Conservation (phyloP, 2,113 vertebrate species). For the Fulica atra region DNA sequence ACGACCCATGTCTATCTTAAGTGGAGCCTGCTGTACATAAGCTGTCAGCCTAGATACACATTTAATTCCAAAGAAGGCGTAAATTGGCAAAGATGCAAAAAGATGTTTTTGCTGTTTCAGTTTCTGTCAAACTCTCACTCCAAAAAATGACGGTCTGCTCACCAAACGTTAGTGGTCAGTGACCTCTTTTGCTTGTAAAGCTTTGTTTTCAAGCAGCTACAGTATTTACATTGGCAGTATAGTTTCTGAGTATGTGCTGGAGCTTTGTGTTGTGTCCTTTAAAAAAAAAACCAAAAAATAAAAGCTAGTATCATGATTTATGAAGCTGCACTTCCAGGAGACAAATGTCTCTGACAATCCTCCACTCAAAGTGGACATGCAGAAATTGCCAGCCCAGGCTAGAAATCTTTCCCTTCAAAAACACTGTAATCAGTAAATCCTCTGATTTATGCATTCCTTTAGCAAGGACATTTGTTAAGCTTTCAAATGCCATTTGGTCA, state of each 20-base stretch:
- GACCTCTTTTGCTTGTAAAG: slow-evolving; percentile 44
- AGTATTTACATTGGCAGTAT: slow-evolving; percentile 38
- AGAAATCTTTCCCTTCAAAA: not conserved
- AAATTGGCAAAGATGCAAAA: slow-evolving; percentile 59
- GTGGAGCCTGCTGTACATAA: slow-evolving; percentile 58
- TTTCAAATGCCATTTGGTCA: not conserved
- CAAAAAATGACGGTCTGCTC: not conserved
- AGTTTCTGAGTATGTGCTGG: slow-evolving; percentile 5
- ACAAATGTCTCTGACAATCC: not conserved
- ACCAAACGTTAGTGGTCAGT: slow-evolving; percentile 33
- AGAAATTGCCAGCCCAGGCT: not conserved
- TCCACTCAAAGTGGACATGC: not conserved
- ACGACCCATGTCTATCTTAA: slow-evolving; percentile 27
- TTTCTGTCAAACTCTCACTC: slow-evolving; percentile 9
- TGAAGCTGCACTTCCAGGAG: not conserved
- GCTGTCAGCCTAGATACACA: slow-evolving; percentile 39
- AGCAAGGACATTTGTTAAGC: not conserved
- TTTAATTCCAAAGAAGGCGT: slow-evolving; percentile 39
- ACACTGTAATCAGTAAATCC: not conserved
- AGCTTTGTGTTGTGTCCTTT: not conserved
- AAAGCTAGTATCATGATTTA: not conserved
- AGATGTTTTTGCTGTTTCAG: slow-evolving; percentile 22
- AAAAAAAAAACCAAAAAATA: not conserved
- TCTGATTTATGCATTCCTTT: not conserved
- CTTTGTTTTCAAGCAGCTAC: slow-evolving; percentile 25